Evolutionary conservation across 2,888 invertebrate genomes (phyloP).

Genomic region (Drosophila quasianomalipes): DNA sequence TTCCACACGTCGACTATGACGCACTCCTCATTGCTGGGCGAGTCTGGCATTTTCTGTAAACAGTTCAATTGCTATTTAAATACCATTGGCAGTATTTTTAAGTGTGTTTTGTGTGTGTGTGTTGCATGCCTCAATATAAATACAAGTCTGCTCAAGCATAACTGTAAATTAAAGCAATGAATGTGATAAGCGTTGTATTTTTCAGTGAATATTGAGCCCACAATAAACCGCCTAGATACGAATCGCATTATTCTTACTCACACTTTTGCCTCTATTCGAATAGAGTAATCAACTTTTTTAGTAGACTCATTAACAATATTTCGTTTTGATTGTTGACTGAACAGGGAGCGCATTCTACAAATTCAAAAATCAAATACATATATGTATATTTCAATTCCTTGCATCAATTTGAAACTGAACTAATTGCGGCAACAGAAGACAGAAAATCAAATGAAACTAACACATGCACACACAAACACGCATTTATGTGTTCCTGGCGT

Average conservation of each 20-base stretch:
- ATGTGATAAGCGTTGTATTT: background rate
- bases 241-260: background rate
- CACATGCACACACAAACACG: background rate
- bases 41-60: conserved; percentile 88
- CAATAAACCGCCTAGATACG: background rate
- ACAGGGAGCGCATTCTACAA: background rate
- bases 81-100: too few species aligned
- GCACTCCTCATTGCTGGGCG: conserved; percentile 93
- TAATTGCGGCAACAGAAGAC: background rate
- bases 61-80: background rate
- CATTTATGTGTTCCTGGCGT: background rate
- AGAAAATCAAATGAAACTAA: background rate
- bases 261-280: background rate
- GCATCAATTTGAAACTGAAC: background rate
- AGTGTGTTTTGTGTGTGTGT: background rate
- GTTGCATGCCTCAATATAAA: background rate
- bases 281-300: background rate
- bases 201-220: background rate
- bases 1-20: conserved; percentile 99
- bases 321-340: background rate
- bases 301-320: background rate
- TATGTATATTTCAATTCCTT: background rate
- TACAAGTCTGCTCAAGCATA: background rate
- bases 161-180: background rate
- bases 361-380: background rate